Evolutionary conservation across 2,797 vertebrate species (phyloP).

Genomic region (Protonibea diacanthus): DNA sequence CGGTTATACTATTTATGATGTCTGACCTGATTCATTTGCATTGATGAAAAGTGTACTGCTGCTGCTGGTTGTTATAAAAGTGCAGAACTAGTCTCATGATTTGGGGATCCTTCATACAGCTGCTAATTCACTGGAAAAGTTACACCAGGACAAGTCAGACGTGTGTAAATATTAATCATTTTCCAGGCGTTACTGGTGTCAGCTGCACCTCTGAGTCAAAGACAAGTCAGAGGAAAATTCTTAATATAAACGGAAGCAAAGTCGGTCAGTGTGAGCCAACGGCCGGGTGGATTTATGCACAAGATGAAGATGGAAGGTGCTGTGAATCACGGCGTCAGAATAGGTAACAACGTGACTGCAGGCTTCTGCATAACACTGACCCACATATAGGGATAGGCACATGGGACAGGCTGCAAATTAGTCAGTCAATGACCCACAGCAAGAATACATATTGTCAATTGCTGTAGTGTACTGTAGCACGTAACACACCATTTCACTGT

Average conservation of each 20-base stretch:
- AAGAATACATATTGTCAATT: not conserved
- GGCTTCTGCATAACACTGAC: not conserved
- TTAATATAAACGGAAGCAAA: constrained; percentile 22
- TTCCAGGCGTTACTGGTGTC: not conserved
- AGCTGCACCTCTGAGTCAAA: not conserved
- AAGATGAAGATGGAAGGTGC: not conserved
- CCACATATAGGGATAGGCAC: not conserved
- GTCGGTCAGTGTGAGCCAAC: not conserved
- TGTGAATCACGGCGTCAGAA: constrained; percentile 35
- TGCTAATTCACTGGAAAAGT: not conserved
- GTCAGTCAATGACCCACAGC: not conserved
- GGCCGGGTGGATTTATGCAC: not conserved
- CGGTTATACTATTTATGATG: no score
- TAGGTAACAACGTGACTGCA: constrained; percentile 6
- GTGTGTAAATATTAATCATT: not conserved
- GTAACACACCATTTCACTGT: not conserved
- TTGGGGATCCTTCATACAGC: not conserved
- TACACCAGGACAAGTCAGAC: not conserved
- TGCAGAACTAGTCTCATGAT: not conserved
- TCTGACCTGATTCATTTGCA: not conserved
- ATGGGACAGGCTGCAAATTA: not conserved
- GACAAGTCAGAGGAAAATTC: not conserved
- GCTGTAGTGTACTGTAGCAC: not conserved
- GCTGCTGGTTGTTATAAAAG: not conserved
- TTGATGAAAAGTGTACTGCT: not conserved